phyloP scores from a whole-genome alignment of 2,113 vertebrate genomes.

The Azemiops feae region DNA sequence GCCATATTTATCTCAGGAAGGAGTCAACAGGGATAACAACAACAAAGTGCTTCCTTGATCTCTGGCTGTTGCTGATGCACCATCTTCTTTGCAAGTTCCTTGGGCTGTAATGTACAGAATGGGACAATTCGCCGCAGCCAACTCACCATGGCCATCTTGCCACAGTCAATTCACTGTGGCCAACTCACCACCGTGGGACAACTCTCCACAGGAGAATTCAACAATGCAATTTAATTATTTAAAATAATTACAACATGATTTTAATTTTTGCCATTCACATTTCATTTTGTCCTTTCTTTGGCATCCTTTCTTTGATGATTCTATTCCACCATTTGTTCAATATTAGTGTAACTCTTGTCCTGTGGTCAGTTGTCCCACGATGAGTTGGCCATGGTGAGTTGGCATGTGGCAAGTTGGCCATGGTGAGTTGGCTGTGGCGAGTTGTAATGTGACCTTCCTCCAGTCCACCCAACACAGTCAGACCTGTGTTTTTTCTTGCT shows the following conservation, averaged over 20 bases:
- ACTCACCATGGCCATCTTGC: background rate
- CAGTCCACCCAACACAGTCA: background rate
- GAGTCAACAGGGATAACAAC: background rate
- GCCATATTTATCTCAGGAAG: background rate
- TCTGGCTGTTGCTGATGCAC: background rate
- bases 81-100: background rate
- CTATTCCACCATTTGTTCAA: background rate
- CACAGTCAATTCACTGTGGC: background rate
- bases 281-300: background rate
- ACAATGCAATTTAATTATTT: background rate
- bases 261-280: background rate
- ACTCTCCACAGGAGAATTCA: background rate
- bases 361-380: background rate
- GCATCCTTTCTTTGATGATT: background rate
- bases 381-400: background rate
- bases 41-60: background rate
- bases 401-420: background rate
- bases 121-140: background rate
- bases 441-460: background rate
- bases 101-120: background rate
- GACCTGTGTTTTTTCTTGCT: background rate
- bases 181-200: background rate
- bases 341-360: background rate
- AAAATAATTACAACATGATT: background rate
- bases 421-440: background rate